phyloP scores from a whole-genome alignment of 2,888 invertebrate genomes.

The Empis stercorea region DNA sequence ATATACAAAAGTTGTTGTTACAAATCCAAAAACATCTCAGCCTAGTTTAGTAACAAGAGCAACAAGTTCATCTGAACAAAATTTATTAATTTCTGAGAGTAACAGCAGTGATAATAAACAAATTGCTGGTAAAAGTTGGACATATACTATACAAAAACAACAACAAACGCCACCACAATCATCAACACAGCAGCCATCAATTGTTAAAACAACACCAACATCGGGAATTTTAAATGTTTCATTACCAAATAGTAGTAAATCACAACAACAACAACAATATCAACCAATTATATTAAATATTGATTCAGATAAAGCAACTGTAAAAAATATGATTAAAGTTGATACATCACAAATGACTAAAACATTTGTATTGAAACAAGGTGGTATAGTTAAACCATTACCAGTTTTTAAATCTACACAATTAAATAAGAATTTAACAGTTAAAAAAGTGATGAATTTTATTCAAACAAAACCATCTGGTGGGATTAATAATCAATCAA shows the following conservation, averaged over 20 bases:
- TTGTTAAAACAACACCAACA: conserved; percentile 5
- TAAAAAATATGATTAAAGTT: conserved; percentile 15
- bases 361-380: conserved; percentile 23
- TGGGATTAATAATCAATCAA: not conserved
- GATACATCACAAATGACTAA: conserved; percentile 10
- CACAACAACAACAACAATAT: conserved; percentile 7
- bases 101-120: too few species aligned
- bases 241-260: not conserved
- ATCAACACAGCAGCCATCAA: conserved; percentile 1
- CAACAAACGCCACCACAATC: not conserved
- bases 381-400: conserved; percentile 19
- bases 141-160: too few species aligned
- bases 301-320: conserved; percentile 8
- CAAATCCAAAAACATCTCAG: conserved; percentile 22
- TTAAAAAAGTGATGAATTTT: conserved; percentile 24
- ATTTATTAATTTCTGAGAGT: not conserved
- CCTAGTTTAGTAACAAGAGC: conserved; percentile 10
- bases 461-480: conserved; percentile 9
- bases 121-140: too few species aligned
- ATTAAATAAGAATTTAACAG: conserved; percentile 25
- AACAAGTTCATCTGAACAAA: not conserved
- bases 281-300: conserved; percentile 15
- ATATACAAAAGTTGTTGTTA: conserved; percentile 25
- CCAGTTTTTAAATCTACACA: conserved; percentile 19
- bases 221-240: not conserved